A percentile compares a stretch with the other conserved stretches of the same genome.
phyloP scores from a whole-genome alignment of 2,888 invertebrate species.

The Tenthredo amoena region DNA sequence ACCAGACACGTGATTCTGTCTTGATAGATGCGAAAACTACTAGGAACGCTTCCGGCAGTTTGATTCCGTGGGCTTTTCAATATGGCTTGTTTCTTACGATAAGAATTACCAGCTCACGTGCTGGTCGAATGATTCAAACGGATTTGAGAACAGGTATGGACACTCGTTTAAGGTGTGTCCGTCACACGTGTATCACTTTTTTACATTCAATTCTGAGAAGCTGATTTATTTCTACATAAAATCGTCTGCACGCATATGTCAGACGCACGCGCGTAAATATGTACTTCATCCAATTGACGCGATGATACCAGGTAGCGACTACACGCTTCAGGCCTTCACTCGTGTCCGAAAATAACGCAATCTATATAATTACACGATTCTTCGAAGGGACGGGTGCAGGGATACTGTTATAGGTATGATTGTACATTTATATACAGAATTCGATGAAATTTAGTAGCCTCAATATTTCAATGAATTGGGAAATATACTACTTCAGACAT shows the following conservation, averaged over 20 bases:
- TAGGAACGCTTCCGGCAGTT: neutral
- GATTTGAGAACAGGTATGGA: neutral
- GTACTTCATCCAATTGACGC: neutral
- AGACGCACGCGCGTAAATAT: neutral
- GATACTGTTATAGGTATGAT: neutral
- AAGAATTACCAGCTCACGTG: constrained; percentile 4
- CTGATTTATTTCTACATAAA: neutral
- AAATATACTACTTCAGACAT: neutral
- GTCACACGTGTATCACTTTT: constrained; percentile 5
- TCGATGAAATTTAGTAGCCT: constrained; percentile 4
- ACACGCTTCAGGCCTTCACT: neutral
- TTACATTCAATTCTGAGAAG: neutral
- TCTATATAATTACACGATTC: constrained; percentile 7
- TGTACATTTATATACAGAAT: neutral
- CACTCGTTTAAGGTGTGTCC: neutral
- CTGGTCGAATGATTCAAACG: neutral
- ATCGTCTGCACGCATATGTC: neutral
- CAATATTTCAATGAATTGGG: neutral
- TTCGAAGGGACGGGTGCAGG: neutral
- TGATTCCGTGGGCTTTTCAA: constrained; percentile 7
- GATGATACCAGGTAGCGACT: neutral
- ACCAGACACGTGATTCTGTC: neutral
- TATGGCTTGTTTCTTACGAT: neutral
- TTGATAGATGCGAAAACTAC: neutral
- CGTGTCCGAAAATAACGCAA: neutral